Conservation (phyloP, 2,888 invertebrate genomes). For the Drosophila hawaiiensis region DNA sequence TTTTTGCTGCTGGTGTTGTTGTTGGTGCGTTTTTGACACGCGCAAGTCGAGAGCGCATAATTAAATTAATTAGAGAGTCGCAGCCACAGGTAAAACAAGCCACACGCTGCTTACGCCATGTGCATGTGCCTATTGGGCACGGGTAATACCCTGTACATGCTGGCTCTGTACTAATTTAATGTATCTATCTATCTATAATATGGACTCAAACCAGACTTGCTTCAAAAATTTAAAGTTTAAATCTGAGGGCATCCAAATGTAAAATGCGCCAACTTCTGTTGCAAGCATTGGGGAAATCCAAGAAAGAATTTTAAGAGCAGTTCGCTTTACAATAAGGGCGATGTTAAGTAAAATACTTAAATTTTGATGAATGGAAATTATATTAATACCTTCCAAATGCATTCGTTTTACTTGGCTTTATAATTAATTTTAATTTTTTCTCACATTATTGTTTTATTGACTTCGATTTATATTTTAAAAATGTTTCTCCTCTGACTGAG, state of each 20-base stretch:
- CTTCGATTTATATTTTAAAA: background rate
- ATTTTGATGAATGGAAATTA: background rate
- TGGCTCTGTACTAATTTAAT: background rate
- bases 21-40: constrained; percentile 68
- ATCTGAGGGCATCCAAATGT: background rate
- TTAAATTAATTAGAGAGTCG: constrained; percentile 80
- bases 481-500: background rate
- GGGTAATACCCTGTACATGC: constrained; percentile 37
- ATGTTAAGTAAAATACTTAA: no score
- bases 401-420: background rate
- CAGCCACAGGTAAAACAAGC: constrained; percentile 74
- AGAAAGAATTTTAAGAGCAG: no score
- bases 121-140: background rate
- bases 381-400: background rate
- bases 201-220: background rate
- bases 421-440: background rate
- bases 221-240: background rate
- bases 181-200: background rate
- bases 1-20: constrained; percentile 21
- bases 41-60: constrained; percentile 76
- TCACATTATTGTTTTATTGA: background rate
- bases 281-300: no score
- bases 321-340: no score
- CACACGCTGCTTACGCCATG: constrained; percentile 11
- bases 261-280: no score